Evolutionary conservation across 2,888 invertebrate genomes (phyloP).

Genomic region (Nomada fucata): DNA sequence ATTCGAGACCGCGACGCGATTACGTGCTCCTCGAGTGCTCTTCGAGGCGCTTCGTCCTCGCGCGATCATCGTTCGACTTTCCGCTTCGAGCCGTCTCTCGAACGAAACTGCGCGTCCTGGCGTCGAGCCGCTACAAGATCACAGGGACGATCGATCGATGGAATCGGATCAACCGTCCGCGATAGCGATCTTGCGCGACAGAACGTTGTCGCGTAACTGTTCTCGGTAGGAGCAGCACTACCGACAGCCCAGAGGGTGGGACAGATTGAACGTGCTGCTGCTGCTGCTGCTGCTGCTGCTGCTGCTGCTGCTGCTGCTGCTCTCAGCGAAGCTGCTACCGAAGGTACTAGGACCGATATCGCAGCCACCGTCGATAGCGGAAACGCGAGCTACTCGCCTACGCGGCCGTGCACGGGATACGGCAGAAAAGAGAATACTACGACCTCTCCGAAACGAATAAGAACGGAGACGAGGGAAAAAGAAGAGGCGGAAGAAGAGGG

Average conservation of each 20-base stretch:
- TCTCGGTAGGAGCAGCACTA: slow-evolving; percentile 68
- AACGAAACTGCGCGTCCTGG: too few species aligned
- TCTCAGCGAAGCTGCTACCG: slow-evolving; percentile 26
- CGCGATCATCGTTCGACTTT: slow-evolving; percentile 3
- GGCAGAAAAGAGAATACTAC: slow-evolving; percentile 12
- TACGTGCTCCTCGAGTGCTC: background rate
- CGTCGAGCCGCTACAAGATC: too few species aligned
- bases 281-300: slow-evolving; percentile 16
- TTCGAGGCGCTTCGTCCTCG: background rate
- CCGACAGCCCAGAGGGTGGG: slow-evolving; percentile 57
- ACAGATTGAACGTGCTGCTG: slow-evolving; percentile 37
- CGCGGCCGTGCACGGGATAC: slow-evolving; percentile 66
- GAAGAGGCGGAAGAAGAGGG: background rate
- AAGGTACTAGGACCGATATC: slow-evolving; percentile 27
- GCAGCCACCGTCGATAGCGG: slow-evolving; percentile 26
- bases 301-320: too few species aligned
- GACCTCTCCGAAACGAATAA: background rate
- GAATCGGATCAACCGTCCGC: background rate
- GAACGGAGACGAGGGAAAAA: background rate
- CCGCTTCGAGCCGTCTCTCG: background rate
- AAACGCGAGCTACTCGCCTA: slow-evolving; percentile 38
- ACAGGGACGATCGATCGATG: background rate
- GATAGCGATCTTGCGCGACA: slow-evolving; percentile 70
- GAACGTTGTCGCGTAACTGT: slow-evolving; percentile 71
- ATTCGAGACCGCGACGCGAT: background rate